phyloP scores from a whole-genome alignment of 1,140 invertebrate species.

The Orchestia grillus region DNA sequence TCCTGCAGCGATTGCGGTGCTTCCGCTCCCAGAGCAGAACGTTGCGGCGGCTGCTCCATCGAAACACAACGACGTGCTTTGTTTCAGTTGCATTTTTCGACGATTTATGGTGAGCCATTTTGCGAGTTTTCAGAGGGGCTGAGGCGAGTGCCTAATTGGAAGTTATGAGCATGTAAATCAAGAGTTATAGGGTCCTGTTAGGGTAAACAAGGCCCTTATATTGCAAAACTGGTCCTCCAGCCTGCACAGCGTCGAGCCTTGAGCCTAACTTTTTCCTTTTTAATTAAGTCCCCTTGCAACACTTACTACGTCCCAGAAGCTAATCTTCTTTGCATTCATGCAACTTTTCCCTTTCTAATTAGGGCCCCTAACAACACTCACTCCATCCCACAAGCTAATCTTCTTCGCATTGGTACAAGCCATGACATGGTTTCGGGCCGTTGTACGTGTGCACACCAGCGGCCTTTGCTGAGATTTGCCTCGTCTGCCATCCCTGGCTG shows the following conservation, averaged over 20 bases:
- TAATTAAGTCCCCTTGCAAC: not conserved
- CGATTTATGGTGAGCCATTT: constrained; percentile 40
- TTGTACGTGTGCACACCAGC: too few species aligned
- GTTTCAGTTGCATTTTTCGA: constrained; percentile 45
- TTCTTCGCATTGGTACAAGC: not conserved
- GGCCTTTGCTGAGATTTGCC: too few species aligned
- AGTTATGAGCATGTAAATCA: constrained; percentile 54
- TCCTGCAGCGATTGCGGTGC: not conserved
- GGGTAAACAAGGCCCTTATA: constrained; percentile 49
- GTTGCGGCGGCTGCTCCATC: not conserved
- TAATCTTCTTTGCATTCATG: not conserved
- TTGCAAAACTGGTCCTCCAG: not conserved
- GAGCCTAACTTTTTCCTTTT: not conserved
- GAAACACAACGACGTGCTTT: constrained; percentile 45
- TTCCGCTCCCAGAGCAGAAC: not conserved
- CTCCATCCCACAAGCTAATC: not conserved
- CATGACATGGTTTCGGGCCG: too few species aligned
- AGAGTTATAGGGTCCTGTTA: constrained; percentile 22
- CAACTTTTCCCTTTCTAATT: not conserved
- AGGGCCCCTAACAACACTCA: not conserved
- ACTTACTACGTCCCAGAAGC: not conserved
- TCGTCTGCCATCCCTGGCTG: too few species aligned
- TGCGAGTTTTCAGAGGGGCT: constrained; percentile 12
- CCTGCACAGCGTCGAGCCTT: not conserved
- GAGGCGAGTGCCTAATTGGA: constrained; percentile 50